Base-by-base conservation (phyloP, 92 coral and sea anemone species). In the Meandrina meandrites region DNA sequence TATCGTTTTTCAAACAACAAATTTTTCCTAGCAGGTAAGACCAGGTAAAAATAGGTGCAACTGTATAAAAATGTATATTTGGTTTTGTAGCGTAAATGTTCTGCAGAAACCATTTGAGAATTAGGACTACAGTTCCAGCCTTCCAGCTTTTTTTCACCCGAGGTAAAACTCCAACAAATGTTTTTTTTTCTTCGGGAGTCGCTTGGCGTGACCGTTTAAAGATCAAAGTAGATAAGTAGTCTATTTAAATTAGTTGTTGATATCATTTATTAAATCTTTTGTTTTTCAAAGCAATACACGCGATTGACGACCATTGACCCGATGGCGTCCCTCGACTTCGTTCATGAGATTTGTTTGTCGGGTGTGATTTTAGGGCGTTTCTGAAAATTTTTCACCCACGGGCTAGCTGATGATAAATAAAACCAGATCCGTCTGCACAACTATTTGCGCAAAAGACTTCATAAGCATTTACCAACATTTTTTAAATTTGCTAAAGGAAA, bases 171-270 rank as follows among this genome's bases (percentile, higher is more conserved):
- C 16, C 60, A 56, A 56, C 21, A 56, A 17, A 57, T 8, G 9
- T 22, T 30, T 24, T 2, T 58, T 58, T 60, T 60, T 10, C 10
- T 56, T 60, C 6, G 68, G 1, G 24, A 11, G 9, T 60, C 14
- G 53, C 53, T 48, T 73, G 30, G 13, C 48, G 48, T 73, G 78
- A 73, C 78, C 76, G 22, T 71, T 15, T 35, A 73, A 73, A 73
- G 47, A 71, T 71, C 47, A 60, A 60, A 24, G 17, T 0, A 66
- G 71, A 66, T 66, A 0, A 48, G 69, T 17, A 40, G 48, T 7
- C 15, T 34, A 37, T 73, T 36, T 73, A 2, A 73, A 5, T 21
- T 27, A 9, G 17, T 73, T 5, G 50, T 35, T 73, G 78, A 73
- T 40, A 73, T 28, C 11, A 35, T 71, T 34, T 34, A 4, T 7